Evolutionary conservation across 2,888 invertebrate species (phyloP), one percentile per base, ranked within the genome.

Genomic region (Ophioninae sp.): DNA sequence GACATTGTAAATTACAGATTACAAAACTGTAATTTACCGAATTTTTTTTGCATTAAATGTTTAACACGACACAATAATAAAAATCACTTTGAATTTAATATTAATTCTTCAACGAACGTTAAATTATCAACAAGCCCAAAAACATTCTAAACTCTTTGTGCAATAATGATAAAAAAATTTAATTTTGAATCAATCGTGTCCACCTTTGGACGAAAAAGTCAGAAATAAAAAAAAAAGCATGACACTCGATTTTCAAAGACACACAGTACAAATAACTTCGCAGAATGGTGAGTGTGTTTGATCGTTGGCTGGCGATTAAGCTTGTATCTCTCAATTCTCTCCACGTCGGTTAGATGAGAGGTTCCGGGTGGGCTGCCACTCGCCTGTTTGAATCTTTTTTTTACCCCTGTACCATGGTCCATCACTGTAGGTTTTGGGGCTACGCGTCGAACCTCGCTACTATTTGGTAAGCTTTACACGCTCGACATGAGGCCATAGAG

Each of bases 341-440:
- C 17, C 37, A 13, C 64, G 17, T 64, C 37, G n/a, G 64, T 64
- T n/a, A 30, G 64, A 64, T 64, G 64, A 64, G 13, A 51, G 17
- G 30, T 37, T 64, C 30, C 37, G 37, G 7, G 7, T 64, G 13
- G 37, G n/a, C 64, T 64, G 17, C 17, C 64, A 9, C 64, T 6
- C 64, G 5, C 37, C 30, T 37, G 37, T 67, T 20, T 67, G 39
- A 20, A 37, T 67, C 39, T 20, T n/a, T n/a, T 9, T 64, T 30
- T 17, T 9, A 7, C 20, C 39, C 20, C 67, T 20, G 8, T 41
- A 41, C 3, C 37, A 13, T 9, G n/a, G 37, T 67, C 41, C 39
- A 67, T 39, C 67, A 67, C 67, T 67, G 67, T 67, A n/a, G 67
- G 6, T 41, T 67, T 67, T 20, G 20, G 30, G 20, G 17, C n/a